A percentile compares a stretch with the other conserved stretches of the same genome.
Conservation (phyloP, 2,888 invertebrate genomes). For the Drosophila monieri region DNA sequence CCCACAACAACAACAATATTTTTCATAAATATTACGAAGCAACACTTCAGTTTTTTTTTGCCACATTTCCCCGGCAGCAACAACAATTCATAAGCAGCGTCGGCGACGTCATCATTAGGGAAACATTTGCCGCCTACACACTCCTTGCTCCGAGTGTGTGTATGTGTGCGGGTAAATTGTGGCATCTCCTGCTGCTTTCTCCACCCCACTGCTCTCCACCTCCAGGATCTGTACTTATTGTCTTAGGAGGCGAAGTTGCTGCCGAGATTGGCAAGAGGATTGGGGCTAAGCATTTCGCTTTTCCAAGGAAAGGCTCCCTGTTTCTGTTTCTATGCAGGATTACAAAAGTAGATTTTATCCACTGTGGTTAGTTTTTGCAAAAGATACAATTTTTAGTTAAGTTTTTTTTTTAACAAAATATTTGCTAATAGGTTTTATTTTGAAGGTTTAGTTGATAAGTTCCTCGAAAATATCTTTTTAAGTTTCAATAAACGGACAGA, state of each 20-base stretch:
- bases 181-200: conserved; percentile 56
- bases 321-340: conserved; percentile 1
- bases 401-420: too few species aligned
- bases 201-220: conserved; percentile 34
- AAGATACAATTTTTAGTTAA: too few species aligned
- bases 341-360: not conserved
- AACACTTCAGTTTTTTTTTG: conserved; percentile 68
- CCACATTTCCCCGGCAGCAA: conserved; percentile 67
- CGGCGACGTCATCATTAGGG: conserved; percentile 69
- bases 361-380: not conserved
- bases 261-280: conserved; percentile 42
- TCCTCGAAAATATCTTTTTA: too few species aligned
- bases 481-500: too few species aligned
- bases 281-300: conserved; percentile 44
- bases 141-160: conserved; percentile 18
- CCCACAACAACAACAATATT: conserved; percentile 45
- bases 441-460: too few species aligned
- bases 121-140: conserved; percentile 68
- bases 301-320: conserved; percentile 20
- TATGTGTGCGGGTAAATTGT: conserved; percentile 46
- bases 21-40: conserved; percentile 72
- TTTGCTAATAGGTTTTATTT: too few species aligned
- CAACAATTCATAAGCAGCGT: conserved; percentile 49
- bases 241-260: conserved; percentile 56
- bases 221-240: conserved; percentile 63